Percentiles rank a stretch among this genome's conserved stretches.
Evolutionary conservation across 2,113 vertebrate species (phyloP).

Genomic region (Pitta sordida): DNA sequence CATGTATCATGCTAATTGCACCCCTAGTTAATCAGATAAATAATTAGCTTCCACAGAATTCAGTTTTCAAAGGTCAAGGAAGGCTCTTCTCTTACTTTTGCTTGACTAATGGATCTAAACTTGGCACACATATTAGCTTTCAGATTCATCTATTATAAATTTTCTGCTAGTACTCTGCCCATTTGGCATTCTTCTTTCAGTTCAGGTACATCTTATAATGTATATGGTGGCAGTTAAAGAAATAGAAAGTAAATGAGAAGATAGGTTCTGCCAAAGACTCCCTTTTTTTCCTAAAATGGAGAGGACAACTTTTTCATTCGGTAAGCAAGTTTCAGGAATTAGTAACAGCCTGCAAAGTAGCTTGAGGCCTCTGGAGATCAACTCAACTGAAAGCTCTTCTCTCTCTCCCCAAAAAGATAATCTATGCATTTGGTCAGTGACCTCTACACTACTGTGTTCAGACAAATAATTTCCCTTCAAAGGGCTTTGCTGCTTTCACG

Average conservation of each 20-base stretch:
- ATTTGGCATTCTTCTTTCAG: background rate
- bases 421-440: background rate
- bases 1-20: background rate
- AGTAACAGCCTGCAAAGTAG: background rate
- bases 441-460: background rate
- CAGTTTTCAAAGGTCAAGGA: constrained; percentile 24
- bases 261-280: background rate
- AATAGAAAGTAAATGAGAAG: background rate
- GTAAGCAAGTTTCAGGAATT: background rate
- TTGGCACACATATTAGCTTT: background rate
- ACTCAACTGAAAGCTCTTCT: background rate
- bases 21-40: background rate
- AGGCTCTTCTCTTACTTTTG: background rate
- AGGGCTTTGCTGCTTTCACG: background rate
- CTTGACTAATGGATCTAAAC: background rate
- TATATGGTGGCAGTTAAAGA: background rate
- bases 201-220: background rate
- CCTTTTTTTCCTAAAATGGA: background rate
- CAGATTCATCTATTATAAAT: background rate
- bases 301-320: background rate
- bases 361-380: background rate
- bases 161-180: background rate
- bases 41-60: constrained; percentile 16
- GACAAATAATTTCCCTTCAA: background rate
- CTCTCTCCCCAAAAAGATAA: background rate